Conservation (phyloP, 1,140 invertebrate genomes). For the Thaumetopoea pityocampa region DNA sequence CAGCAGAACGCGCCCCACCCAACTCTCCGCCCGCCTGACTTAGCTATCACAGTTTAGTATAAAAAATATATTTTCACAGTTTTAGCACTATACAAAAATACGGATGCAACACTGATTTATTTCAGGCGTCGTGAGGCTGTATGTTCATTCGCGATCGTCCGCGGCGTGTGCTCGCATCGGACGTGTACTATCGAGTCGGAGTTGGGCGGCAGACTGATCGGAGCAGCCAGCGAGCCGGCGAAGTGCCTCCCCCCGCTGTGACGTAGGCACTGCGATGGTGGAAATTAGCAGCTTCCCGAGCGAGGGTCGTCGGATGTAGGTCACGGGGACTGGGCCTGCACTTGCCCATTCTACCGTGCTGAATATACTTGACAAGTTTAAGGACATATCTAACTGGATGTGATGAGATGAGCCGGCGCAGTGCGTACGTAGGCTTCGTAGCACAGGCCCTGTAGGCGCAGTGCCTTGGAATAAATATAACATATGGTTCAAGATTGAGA, state of each 20-base stretch:
- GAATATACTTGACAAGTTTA: constrained; percentile 73
- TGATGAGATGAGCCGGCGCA: constrained; percentile 51
- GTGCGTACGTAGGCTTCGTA: constrained; percentile 1
- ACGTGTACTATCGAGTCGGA: constrained; percentile 43
- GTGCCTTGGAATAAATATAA: too few species aligned
- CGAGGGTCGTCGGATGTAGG: constrained; percentile 71
- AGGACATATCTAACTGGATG: constrained; percentile 59
- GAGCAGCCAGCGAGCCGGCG: constrained; percentile 48
- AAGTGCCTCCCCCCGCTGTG: constrained; percentile 45
- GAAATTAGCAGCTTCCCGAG: constrained; percentile 73
- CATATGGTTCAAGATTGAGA: too few species aligned
- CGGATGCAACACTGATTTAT: constrained; percentile 36
- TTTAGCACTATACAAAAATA: constrained; percentile 57
- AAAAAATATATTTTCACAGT: constrained; percentile 48
- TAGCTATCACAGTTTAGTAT: constrained; percentile 50
- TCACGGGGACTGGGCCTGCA: constrained; percentile 72
- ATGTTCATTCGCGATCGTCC: constrained; percentile 31
- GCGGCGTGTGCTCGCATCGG: constrained; percentile 25
- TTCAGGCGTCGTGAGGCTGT: constrained; percentile 41
- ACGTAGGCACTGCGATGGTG: constrained; percentile 58
- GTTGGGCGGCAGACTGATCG: constrained; percentile 53
- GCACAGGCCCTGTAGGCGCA: too few species aligned
- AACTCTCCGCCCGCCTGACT: constrained; percentile 51
- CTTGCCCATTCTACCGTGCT: constrained; percentile 64
- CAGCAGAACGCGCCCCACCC: constrained; percentile 64